Conservation (phyloP, 2,113 vertebrate genomes). For the Ancistrus triradiatus region DNA sequence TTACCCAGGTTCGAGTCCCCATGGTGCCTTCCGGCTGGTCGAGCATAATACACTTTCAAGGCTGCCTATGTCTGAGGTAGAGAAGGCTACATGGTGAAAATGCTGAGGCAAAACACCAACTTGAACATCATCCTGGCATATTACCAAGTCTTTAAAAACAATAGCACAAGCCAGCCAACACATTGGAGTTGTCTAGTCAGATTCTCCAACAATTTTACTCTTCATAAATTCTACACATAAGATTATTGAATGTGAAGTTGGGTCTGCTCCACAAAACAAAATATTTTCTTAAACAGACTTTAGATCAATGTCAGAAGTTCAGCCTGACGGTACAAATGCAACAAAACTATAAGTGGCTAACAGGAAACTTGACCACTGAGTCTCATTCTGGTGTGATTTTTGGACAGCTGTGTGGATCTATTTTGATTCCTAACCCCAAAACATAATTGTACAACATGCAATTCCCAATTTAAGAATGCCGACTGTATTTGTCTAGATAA, state of each 20-base stretch:
- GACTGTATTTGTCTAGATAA: constrained; percentile 51
- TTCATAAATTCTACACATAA: constrained; percentile 69
- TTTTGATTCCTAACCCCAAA: constrained; percentile 57
- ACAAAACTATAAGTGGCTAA: constrained; percentile 55
- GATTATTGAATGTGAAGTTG: constrained; percentile 66
- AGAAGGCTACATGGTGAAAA: background rate
- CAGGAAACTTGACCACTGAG: constrained; percentile 51
- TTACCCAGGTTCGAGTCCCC: no score
- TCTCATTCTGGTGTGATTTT: constrained; percentile 48
- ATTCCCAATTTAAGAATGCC: constrained; percentile 47
- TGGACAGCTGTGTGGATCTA: constrained; percentile 55
- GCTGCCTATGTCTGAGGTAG: no score
- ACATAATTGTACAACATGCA: constrained; percentile 53
- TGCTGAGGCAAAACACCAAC: background rate
- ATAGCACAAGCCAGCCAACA: constrained; percentile 54
- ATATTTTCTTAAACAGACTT: constrained; percentile 71
- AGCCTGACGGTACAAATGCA: constrained; percentile 51
- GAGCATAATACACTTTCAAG: no score
- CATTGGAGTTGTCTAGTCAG: constrained; percentile 66
- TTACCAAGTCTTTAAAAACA: constrained; percentile 64
- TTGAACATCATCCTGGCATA: constrained; percentile 6
- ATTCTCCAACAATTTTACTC: constrained; percentile 69
- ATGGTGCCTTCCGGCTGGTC: no score
- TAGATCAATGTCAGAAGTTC: constrained; percentile 59
- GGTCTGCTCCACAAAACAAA: constrained; percentile 69